Base-by-base conservation (phyloP, 1,140 invertebrate genomes). In the Coptotermes formosanus region DNA sequence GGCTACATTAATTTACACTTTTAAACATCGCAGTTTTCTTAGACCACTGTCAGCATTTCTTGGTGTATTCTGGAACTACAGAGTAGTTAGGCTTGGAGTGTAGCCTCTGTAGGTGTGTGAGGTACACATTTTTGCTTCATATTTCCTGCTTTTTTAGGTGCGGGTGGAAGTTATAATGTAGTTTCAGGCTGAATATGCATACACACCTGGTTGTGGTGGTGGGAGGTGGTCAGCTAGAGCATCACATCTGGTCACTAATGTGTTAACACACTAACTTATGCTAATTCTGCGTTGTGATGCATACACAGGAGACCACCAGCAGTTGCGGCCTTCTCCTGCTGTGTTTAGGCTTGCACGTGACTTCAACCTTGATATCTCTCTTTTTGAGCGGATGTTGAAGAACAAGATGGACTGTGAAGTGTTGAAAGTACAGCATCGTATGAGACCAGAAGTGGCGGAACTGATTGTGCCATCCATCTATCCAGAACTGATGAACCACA, bases 381-480 rank as follows among this genome's bases (percentile, higher is more conserved):
- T 97, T 48, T 96, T 96, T 89, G 95, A 96, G 89, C 92, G 95
- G 59, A 93, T 96, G 91, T 92, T 96, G 30, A 91, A 89, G 23
- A 94, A 94, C 88, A 90, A 92, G 0, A 90, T 94, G 11, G 91
- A 93, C 81, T 93, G 91, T 87, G 89, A 91, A 11, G 89, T 91
- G 6, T 91, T 95, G 3, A 88, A 89, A 82, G 91, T 93, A 12
- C 95, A 95, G 89, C 94, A 95, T 89, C 91, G 95, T 83, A 95
- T 95, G 95, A 90, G 94, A 11, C 94, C 93, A 0, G 93, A 94
- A 88, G 93, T 95, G 81, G 92, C 94, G 0, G 89, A 90, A 3
- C 91, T 95, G 0, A 91, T 95, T 25, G 89, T 91, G 9, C 94
- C 94, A 2, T 90, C 91, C 69, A 94, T 95, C 85, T 95, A 95